These are phyloP conservation scores for Rhagoletis zephyria DNA, from an alignment of 1,140 invertebrate genomes.

Conservation along the genomic window DNA sequence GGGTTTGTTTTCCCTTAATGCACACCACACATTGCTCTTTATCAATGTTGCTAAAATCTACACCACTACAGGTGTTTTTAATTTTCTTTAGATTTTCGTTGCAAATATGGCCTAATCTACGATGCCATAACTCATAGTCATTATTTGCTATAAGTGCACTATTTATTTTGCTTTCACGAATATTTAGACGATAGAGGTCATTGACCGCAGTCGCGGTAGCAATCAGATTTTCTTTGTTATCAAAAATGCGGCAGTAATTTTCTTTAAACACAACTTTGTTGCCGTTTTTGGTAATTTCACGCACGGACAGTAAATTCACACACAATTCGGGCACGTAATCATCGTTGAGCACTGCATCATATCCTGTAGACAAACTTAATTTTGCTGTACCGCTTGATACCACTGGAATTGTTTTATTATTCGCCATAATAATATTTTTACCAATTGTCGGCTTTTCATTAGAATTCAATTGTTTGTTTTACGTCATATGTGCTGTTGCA, in stretches of 20 bases:
- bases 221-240: neutral
- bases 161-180: neutral
- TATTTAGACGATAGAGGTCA: slow-evolving; percentile 50
- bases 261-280: neutral
- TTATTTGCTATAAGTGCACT: neutral
- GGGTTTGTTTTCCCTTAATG: slow-evolving; percentile 63
- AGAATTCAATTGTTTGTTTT: too few species aligned
- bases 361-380: neutral
- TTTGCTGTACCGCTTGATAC: neutral
- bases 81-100: slow-evolving; percentile 28
- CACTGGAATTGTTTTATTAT: neutral
- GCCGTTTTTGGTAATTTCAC: neutral
- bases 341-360: neutral
- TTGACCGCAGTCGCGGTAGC: slow-evolving; percentile 42
- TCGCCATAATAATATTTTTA: neutral
- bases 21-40: slow-evolving; percentile 62
- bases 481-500: too few species aligned
- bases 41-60: neutral
- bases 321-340: neutral
- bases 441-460: too few species aligned
- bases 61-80: slow-evolving; percentile 16
- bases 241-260: neutral
- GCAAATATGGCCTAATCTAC: slow-evolving; percentile 58
- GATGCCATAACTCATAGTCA: slow-evolving; percentile 56
- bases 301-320: neutral